phyloP scores from a whole-genome alignment of 2,113 vertebrate genomes.

The Melanerpes aurifrons region DNA sequence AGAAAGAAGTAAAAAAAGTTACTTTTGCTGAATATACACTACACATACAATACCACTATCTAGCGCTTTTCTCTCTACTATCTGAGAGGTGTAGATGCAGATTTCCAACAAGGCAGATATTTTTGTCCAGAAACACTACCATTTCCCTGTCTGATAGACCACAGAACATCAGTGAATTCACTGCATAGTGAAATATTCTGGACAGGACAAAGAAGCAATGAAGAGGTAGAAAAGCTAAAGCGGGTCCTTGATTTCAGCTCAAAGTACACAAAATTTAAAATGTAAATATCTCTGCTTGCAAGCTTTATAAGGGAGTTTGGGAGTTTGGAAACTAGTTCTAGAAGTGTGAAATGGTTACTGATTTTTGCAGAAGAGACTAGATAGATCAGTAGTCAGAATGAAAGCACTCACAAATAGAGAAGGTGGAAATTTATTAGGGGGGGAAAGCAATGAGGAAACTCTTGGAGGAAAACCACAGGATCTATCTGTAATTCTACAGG shows the following conservation, averaged over 20 bases:
- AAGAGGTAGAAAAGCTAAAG: background rate
- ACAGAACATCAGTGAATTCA: background rate
- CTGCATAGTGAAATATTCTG: background rate
- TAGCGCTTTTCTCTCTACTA: background rate
- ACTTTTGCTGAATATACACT: background rate
- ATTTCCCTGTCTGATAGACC: background rate
- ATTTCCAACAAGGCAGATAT: accelerated
- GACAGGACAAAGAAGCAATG: background rate
- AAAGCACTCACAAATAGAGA: background rate
- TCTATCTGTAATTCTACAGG: background rate
- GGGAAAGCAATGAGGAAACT: background rate
- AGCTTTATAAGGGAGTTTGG: background rate
- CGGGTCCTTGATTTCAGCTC: background rate
- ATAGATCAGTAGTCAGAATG: background rate
- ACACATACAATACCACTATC: background rate
- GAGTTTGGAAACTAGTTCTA: background rate
- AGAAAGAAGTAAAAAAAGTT: background rate
- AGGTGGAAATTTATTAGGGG: background rate
- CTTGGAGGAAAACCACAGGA: background rate
- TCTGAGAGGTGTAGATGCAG: background rate
- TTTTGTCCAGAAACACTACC: background rate
- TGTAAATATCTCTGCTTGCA: background rate
- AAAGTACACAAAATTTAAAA: background rate
- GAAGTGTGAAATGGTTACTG: background rate
- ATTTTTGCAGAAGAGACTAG: background rate